Percentiles rank a stretch among this genome's conserved stretches.
These are phyloP conservation scores for Calameuta pallipes DNA, from an alignment of 2,888 invertebrate genomes.

Conservation along the genomic window DNA sequence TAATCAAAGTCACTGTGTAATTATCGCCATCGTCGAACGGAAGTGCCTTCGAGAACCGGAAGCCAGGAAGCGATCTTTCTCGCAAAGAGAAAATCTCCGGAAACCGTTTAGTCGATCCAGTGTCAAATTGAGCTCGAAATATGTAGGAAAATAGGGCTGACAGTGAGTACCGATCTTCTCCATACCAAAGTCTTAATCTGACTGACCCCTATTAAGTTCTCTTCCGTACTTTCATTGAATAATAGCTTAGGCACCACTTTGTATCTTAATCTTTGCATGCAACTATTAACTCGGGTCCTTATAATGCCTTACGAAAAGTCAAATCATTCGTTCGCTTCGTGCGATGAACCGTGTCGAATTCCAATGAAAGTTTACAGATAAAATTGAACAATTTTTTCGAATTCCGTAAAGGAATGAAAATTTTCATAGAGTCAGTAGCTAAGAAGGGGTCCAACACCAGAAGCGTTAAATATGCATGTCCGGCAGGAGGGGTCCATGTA, in stretches of 20 bases:
- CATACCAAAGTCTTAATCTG: not conserved
- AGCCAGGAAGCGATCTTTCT: not conserved
- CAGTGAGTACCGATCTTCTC: not conserved
- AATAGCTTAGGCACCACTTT: not conserved
- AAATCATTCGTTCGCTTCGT: not conserved
- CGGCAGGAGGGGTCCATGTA: constrained; percentile 62
- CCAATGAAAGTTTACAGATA: not conserved
- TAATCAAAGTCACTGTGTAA: not conserved
- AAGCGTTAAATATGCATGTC: constrained; percentile 65
- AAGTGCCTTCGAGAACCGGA: not conserved
- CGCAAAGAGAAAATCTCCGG: constrained; percentile 52
- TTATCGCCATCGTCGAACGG: not conserved
- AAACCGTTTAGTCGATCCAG: constrained; percentile 50
- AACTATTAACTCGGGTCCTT: not conserved
- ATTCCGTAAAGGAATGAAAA: constrained; percentile 17
- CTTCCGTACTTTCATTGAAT: not conserved
- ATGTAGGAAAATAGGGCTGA: not conserved
- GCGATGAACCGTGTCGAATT: not conserved
- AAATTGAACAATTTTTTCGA: not conserved
- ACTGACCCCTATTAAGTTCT: not conserved
- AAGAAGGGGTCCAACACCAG: constrained; percentile 35
- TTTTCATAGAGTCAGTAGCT: not conserved
- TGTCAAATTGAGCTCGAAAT: constrained; percentile 13
- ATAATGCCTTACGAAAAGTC: not conserved
- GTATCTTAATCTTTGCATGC: not conserved